Percentiles rank a stretch among this genome's conserved stretches.
Evolutionary conservation across 2,888 invertebrate genomes (phyloP).

Genomic region (Ophion slaviceki): DNA sequence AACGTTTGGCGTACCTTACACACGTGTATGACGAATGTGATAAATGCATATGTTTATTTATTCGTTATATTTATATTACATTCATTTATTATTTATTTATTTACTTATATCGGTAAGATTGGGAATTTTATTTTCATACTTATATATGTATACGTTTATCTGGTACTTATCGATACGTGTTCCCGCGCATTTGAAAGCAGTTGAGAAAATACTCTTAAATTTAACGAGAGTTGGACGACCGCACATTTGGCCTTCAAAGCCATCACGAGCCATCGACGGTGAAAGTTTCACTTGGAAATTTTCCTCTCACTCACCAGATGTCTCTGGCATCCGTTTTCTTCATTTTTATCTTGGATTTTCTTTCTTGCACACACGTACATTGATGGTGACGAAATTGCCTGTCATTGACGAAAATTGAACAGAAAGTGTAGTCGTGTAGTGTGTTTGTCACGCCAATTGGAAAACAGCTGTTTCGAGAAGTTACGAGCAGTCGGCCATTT

Average conservation of each 20-base stretch:
- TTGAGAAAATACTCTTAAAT: slow-evolving; percentile 14
- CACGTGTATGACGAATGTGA: no score
- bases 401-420: neutral
- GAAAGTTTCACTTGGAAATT: slow-evolving; percentile 46
- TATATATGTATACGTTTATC: no score
- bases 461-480: no score
- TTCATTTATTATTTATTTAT: no score
- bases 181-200: neutral
- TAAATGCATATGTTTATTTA: neutral
- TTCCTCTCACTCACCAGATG: slow-evolving; percentile 9
- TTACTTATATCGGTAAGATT: no score
- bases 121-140: no score
- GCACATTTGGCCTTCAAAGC: slow-evolving; percentile 36
- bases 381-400: no score
- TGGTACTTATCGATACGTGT: no score
- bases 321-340: neutral
- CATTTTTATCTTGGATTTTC: neutral
- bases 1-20: neutral
- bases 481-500: no score
- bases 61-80: neutral
- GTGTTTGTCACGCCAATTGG: no score
- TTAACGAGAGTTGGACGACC: slow-evolving; percentile 49
- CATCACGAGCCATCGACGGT: slow-evolving; percentile 30
- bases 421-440: neutral
- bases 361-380: neutral